Evolutionary conservation across 2,113 vertebrate genomes (phyloP), one percentile per base, ranked within the genome.

Genomic region (Mus pahari): DNA sequence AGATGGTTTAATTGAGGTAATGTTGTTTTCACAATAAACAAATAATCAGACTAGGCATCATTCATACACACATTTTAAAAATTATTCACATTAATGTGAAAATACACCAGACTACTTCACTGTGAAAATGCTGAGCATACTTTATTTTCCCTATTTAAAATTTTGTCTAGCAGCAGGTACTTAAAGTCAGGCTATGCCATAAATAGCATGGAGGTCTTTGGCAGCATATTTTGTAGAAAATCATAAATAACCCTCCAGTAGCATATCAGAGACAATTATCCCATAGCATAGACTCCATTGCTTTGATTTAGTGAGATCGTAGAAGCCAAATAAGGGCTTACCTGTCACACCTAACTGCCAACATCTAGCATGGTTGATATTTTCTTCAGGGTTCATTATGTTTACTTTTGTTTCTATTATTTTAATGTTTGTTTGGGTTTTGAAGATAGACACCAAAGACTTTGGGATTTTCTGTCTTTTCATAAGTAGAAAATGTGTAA

Each of bases 261-360:
- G 94, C 94, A 45, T 97, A 98, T 98, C 98, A 96, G 95, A 98
- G 96, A 97, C 98, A 98, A 98, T 98, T 98, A 98, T 75, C 97
- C 97, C 8, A 28, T 79, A 94, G 82, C 90, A 96, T 96, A 73
- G 83, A 78, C 53, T 92, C 84, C 82, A 89, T 84, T 97, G 94
- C 89, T 98, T 95, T 98, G 98, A 98, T 98, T 98, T 98, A 98
- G 39, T 86, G 86, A 84, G 16, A 22, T 94, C 71, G 94, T 94
- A 83, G 94, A 96, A 96, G 82, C 50, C 94, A 96, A 98, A 98
- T 90, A 97, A 97, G 95, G 94, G 94, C 74, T 97, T 94, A 94
- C 97, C 86, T 98, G 95, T 93, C 94, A 92, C 13, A 78, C 39
- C 39, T 97, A 97, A 97, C 93, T 95, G 91, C 94, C 86, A 55